Evolutionary conservation across 1,140 invertebrate species (phyloP).

Genomic region (Eueides isabella): DNA sequence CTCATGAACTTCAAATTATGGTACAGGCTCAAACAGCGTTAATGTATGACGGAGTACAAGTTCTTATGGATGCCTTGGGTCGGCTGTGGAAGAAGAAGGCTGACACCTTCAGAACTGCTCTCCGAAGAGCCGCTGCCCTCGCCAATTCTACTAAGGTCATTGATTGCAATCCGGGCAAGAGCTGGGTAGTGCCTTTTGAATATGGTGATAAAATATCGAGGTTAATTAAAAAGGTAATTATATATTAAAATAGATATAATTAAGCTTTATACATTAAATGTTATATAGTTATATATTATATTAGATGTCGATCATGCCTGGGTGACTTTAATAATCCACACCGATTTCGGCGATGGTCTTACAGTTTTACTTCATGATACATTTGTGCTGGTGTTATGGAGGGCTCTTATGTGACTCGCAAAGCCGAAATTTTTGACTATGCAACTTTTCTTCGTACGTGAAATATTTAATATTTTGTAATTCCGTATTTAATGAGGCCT

Average conservation of each 20-base stretch:
- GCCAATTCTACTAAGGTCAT: constrained; percentile 88
- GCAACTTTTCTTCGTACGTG: no score
- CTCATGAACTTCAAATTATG: not conserved
- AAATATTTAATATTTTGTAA: no score
- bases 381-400: no score
- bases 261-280: no score
- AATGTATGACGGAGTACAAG: constrained; percentile 96
- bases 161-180: constrained; percentile 91
- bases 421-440: no score
- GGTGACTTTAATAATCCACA: no score
- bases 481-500: no score
- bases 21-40: constrained; percentile 92
- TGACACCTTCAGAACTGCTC: constrained; percentile 89
- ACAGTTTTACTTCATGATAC: no score
- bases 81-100: constrained; percentile 92
- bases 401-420: no score
- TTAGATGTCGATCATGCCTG: no score
- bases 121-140: constrained; percentile 83
- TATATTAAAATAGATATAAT: not conserved
- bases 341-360: no score
- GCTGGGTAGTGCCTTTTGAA: constrained; percentile 93
- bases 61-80: constrained; percentile 95
- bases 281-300: no score
- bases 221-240: constrained; percentile 90
- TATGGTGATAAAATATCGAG: constrained; percentile 95